phyloP scores from a whole-genome alignment of 2,113 vertebrate genomes.

The Zapornia atra region DNA sequence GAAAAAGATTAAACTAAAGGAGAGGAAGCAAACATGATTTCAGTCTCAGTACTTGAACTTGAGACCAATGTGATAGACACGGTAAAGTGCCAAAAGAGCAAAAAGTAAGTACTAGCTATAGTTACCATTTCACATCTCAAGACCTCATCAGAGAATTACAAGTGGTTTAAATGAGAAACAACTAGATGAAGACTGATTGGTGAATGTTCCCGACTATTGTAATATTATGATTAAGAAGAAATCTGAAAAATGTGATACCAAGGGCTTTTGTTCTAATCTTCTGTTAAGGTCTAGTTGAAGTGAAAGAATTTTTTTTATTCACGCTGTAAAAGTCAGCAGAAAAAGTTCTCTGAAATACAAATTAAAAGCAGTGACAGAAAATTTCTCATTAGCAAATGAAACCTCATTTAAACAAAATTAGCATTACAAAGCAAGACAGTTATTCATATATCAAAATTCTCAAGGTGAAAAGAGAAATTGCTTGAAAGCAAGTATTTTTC shows the following conservation, averaged over 20 bases:
- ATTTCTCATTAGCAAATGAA: not conserved
- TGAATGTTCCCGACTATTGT: not conserved
- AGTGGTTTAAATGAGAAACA: not conserved
- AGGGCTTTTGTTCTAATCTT: not conserved
- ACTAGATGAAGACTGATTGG: not conserved
- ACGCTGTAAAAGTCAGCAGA: rapidly evolving
- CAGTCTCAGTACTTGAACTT: not conserved
- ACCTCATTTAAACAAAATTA: not conserved
- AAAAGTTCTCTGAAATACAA: not conserved
- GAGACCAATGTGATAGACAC: not conserved
- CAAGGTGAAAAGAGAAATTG: not conserved
- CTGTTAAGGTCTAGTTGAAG: not conserved
- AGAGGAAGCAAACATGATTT: not conserved
- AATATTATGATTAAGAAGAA: not conserved
- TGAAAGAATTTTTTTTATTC: not conserved
- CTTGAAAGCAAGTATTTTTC: not conserved
- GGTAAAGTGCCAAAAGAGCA: not conserved
- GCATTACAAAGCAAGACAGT: not conserved
- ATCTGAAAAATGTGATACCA: not conserved
- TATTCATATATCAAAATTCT: not conserved
- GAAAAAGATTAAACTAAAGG: not conserved
- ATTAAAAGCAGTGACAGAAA: not conserved
- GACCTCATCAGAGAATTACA: not conserved
- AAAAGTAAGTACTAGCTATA: not conserved
- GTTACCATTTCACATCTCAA: not conserved